Conservation (phyloP, 2,797 vertebrate species). For the Onychomys leucogaster region DNA sequence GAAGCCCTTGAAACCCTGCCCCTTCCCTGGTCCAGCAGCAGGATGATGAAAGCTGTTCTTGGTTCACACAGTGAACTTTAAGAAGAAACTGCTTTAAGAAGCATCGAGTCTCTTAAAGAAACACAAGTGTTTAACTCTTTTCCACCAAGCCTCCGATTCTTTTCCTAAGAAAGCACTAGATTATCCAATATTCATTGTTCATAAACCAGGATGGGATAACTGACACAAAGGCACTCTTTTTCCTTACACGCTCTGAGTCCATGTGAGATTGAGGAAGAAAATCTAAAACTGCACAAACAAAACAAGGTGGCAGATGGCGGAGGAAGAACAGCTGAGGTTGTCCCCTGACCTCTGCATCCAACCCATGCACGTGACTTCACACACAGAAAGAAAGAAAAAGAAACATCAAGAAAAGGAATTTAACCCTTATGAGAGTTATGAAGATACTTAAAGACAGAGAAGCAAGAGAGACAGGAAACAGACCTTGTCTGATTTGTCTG, state of each 20-base stretch:
- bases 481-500: not conserved
- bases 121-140: slow-evolving; percentile 12
- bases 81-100: slow-evolving; percentile 22
- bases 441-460: slow-evolving; percentile 20
- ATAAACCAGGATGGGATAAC: not conserved
- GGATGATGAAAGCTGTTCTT: slow-evolving; percentile 7
- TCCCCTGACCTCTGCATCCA: not conserved
- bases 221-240: not conserved
- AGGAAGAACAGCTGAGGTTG: not conserved
- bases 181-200: slow-evolving; percentile 17
- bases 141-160: not conserved
- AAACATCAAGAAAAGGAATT: slow-evolving; percentile 7
- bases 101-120: slow-evolving; percentile 31
- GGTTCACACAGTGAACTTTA: not conserved
- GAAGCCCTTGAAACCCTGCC: slow-evolving; percentile 6
- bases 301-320: no score
- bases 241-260: not conserved
- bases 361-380: not conserved
- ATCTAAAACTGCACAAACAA: not conserved
- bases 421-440: slow-evolving; percentile 12
- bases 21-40: not conserved
- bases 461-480: not conserved
- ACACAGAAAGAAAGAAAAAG: not conserved
- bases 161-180: slow-evolving; percentile 49
- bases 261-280: slow-evolving; percentile 15